These are phyloP conservation scores for Drosophila pseudoobscura DNA, from an alignment of 1,140 invertebrate genomes.

Conservation along the genomic window DNA sequence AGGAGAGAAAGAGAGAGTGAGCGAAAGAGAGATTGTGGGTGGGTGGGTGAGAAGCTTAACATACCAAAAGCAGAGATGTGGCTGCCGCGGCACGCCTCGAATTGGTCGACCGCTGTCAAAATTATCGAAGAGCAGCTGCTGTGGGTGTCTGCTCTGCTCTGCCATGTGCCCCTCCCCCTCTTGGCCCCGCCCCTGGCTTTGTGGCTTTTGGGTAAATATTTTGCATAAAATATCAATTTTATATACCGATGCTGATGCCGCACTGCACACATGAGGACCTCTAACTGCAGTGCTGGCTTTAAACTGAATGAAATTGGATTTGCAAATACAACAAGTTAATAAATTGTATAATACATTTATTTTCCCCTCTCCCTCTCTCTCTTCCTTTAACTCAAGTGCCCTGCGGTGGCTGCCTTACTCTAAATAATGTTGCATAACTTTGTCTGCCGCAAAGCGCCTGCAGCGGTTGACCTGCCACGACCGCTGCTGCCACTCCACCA, in stretches of 20 bases:
- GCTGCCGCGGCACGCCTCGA: conserved; percentile 1
- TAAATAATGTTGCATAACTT: conserved; percentile 55
- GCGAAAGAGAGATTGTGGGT: not conserved
- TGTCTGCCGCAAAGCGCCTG: conserved; percentile 12
- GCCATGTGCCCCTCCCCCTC: too few relatives aligned
- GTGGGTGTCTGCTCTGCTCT: conserved; percentile 1
- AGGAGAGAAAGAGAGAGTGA: not conserved
- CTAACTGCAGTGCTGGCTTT: conserved; percentile 28
- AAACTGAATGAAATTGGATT: conserved; percentile 71
- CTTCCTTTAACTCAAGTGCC: not conserved
- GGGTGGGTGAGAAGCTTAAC: too few relatives aligned
- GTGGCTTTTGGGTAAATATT: conserved; percentile 60
- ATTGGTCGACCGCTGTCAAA: conserved; percentile 44
- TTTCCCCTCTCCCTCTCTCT: not conserved
- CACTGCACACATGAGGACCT: conserved; percentile 48
- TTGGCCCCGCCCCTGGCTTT: conserved; percentile 14
- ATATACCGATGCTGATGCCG: conserved; percentile 31
- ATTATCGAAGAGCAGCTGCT: conserved; percentile 62
- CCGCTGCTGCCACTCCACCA: conserved; percentile 33
- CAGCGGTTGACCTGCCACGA: conserved; percentile 16
- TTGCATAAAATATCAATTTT: conserved; percentile 80
- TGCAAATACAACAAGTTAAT: conserved; percentile 45
- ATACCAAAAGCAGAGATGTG: conserved; percentile 6
- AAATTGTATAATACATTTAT: conserved; percentile 56
- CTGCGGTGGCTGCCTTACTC: conserved; percentile 22